Evolutionary conservation across 2,888 invertebrate genomes (phyloP), one percentile per base, ranked within the genome.

Genomic region (Pinctada fucata): DNA sequence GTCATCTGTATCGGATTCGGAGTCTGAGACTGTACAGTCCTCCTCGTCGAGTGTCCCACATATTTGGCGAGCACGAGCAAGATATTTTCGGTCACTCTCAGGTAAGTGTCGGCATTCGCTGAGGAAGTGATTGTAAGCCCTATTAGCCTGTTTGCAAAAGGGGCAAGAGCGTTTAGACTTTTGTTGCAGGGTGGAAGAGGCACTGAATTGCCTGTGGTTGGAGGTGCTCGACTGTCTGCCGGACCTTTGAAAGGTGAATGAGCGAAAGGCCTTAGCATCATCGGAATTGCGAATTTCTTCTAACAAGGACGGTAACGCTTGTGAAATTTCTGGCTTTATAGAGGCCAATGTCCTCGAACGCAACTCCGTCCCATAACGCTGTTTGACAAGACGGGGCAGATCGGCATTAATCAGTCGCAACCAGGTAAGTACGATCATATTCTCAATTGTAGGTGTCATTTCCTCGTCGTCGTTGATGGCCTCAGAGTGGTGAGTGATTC

Each of bases 301-400:
- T 13, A 84, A 71, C 6, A 84, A 63, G 3, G 79, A 82, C 10
- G 50, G 10, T 3, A 82, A 74, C 13, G 82, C 78, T 63, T 69
- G 76, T 13, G 83, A 81, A 52, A 83, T 83, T 72, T 83, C 79
- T 8, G 78, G 77, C 67, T 83, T 83, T 10, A 80, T 78, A 48
- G 79, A 83, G n/a, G 72, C 80, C 13, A 81, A 10, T 13, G 75
- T 63, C 6, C 48, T 49, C 10, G 72, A 58, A 5, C 69, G 66
- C 3, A 79, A 50, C 6, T 79, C 79, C 5, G 69, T 76, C n/a
- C n/a, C n/a, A n/a, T n/a, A n/a, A n/a, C n/a, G n/a, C n/a, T n/a
- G n/a, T n/a, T n/a, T n/a, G n/a, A n/a, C n/a, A n/a, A n/a, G n/a
- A n/a, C n/a, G n/a, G n/a, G n/a, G n/a, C n/a, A n/a, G n/a, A n/a